These are phyloP conservation scores for Caretta caretta DNA, from an alignment of 2,113 vertebrate genomes.

Conservation along the genomic window DNA sequence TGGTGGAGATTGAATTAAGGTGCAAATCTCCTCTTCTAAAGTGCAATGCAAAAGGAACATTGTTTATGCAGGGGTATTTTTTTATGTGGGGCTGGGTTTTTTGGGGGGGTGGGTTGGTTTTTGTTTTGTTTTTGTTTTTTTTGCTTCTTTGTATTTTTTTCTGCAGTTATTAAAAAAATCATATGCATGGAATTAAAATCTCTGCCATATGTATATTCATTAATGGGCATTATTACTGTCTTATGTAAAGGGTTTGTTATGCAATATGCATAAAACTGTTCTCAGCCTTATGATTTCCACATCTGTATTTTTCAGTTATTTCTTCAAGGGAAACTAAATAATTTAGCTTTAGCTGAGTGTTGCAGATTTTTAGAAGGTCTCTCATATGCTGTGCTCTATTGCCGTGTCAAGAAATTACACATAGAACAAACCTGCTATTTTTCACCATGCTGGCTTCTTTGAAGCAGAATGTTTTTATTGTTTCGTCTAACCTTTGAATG, in stretches of 20 bases:
- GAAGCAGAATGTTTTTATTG: neutral
- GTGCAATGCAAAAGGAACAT: constrained; percentile 88
- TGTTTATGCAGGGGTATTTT: constrained; percentile 81
- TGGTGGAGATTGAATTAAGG: constrained; percentile 39
- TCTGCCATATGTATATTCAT: constrained; percentile 89
- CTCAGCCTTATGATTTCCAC: constrained; percentile 83
- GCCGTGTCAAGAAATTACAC: constrained; percentile 10
- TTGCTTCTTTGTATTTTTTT: constrained; percentile 86
- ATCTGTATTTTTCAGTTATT: constrained; percentile 73
- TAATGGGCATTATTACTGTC: constrained; percentile 95
- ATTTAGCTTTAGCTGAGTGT: constrained; percentile 46
- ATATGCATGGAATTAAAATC: constrained; percentile 91
- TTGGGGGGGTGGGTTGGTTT: constrained; percentile 34
- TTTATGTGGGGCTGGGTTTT: constrained; percentile 33
- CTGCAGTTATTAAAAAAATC: constrained; percentile 80
- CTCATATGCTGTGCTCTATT: neutral
- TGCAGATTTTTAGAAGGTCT: constrained; percentile 54
- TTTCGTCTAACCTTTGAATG: fast-evolving
- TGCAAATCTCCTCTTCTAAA: constrained; percentile 73
- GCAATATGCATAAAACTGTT: constrained; percentile 83
- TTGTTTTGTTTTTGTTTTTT: constrained; percentile 68
- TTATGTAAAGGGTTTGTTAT: constrained; percentile 86
- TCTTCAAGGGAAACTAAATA: constrained; percentile 80
- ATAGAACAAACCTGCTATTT: neutral
- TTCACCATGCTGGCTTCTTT: neutral